Evolutionary conservation across 2,888 invertebrate genomes (phyloP).

Genomic region (Automeris io): DNA sequence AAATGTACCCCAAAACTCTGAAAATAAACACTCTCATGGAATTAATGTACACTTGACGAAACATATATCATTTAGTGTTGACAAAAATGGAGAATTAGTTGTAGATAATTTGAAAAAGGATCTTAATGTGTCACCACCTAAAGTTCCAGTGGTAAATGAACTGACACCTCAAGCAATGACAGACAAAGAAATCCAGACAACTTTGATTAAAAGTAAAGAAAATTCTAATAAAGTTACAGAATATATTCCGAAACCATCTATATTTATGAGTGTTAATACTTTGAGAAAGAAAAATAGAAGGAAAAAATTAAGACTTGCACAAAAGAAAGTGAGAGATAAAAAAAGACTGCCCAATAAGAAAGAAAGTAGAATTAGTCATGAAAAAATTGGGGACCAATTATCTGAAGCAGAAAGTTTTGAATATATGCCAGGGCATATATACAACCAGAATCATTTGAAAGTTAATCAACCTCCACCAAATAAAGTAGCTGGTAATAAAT

Average conservation of each 20-base stretch:
- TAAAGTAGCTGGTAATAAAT: constrained; percentile 51
- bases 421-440: constrained; percentile 78
- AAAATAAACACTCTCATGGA: constrained; percentile 35
- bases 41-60: constrained; percentile 66
- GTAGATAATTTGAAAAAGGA: constrained; percentile 44
- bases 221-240: constrained; percentile 19
- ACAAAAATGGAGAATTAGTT: constrained; percentile 51
- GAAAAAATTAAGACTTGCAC: constrained; percentile 35
- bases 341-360: constrained; percentile 26
- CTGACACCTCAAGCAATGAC: constrained; percentile 25
- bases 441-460: constrained; percentile 66
- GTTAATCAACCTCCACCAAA: constrained; percentile 26
- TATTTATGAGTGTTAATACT: constrained; percentile 54
- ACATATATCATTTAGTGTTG: constrained; percentile 67
- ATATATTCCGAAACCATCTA: constrained; percentile 38
- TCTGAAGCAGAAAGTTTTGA: constrained; percentile 82
- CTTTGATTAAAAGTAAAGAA: constrained; percentile 32
- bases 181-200: constrained; percentile 64
- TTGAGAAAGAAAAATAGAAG: constrained; percentile 42
- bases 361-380: constrained; percentile 31
- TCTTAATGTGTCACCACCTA: constrained; percentile 44
- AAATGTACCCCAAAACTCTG: constrained; percentile 44
- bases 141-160: constrained; percentile 27
- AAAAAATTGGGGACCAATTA: constrained; percentile 53
- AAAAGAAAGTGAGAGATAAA: constrained; percentile 32